Evolutionary conservation across 2,888 invertebrate species (phyloP), one percentile per base, ranked within the genome.

Genomic region (Apodemia zela): DNA sequence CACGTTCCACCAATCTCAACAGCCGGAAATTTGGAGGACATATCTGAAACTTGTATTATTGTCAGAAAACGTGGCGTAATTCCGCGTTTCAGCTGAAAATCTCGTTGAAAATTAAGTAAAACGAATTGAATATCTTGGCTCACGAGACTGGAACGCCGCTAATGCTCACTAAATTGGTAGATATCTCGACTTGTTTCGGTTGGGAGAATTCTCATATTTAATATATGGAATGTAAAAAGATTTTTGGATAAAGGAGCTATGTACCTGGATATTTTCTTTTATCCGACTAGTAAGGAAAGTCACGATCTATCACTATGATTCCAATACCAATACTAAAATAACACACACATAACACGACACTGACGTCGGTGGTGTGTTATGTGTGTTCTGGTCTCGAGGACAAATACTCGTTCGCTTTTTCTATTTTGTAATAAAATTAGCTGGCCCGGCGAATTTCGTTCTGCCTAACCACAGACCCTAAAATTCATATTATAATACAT

Each of bases 1-100:
- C 54, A 54, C 54, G 54, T 54, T 54, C 29, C 54, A 25, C 54
- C 54, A 54, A 54, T 54, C 29, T 29, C 29, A 54, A 25, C 29
- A 54, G 54, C 54, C 54, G 54, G 54, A 54, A 54, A 54, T 54
- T 54, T 54, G 18, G 25, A 21, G 54, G 15, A 54, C 54, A 29
- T 54, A 54, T 54, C 54, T 54, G 54, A 54, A 54, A 54, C 25
- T 54, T 29, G 54, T 54, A 54, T 54, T 54, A 54, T 54, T 54
- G 54, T 54, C 54, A 25, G 54, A 21, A 18, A 54, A 29, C 25
- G 54, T 15, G 29, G 29, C 25, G 15, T 54, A 29, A 54, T 54
- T 54, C 54, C 15, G 54, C 54, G 54, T 29, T 54, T 54, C 54
- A 54, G 25, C 29, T 54, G 54, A 25, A 54, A 54, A 54, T 54